Evolutionary conservation across 2,113 vertebrate species (phyloP).

Genomic region (Nerophis lumbriciformis): DNA sequence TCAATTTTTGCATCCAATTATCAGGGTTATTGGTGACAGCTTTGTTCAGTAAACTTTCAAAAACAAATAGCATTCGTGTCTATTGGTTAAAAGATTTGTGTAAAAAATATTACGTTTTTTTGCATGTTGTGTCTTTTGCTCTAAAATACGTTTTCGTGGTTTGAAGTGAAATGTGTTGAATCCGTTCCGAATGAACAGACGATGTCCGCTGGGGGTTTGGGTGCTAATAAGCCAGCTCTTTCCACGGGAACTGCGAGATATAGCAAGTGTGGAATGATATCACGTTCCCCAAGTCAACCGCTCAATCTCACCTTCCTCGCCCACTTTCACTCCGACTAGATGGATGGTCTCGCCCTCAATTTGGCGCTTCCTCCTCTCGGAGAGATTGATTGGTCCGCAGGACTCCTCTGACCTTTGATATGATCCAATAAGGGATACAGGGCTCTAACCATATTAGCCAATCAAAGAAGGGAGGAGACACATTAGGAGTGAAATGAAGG

Average conservation of each 20-base stretch:
- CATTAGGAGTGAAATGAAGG: constrained; percentile 71
- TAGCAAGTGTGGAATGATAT: constrained; percentile 70
- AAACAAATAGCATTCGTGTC: too few species aligned
- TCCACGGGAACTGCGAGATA: constrained; percentile 46
- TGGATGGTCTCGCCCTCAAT: constrained; percentile 52
- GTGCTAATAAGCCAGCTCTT: constrained; percentile 11
- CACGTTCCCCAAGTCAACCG: constrained; percentile 73
- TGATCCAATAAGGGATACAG: constrained; percentile 78
- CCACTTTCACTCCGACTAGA: constrained; percentile 68
- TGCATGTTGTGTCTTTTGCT: constrained; percentile 8
- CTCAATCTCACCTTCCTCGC: constrained; percentile 63
- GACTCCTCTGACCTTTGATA: constrained; percentile 83
- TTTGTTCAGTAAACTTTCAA: too few species aligned
- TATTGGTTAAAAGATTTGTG: too few species aligned
- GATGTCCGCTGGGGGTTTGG: not conserved
- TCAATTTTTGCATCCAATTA: too few species aligned
- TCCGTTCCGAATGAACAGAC: not conserved
- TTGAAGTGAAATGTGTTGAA: constrained; percentile 1
- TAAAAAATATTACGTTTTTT: too few species aligned
- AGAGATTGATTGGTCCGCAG: constrained; percentile 72
- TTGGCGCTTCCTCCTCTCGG: constrained; percentile 76
- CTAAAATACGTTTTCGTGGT: constrained; percentile 6
- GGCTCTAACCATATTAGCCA: constrained; percentile 82
- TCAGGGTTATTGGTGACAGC: too few species aligned
- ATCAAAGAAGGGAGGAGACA: constrained; percentile 77